A percentile compares a stretch with the other conserved stretches of the same genome.
Conservation (phyloP, 2,888 invertebrate species). For the Drosophila differens region DNA sequence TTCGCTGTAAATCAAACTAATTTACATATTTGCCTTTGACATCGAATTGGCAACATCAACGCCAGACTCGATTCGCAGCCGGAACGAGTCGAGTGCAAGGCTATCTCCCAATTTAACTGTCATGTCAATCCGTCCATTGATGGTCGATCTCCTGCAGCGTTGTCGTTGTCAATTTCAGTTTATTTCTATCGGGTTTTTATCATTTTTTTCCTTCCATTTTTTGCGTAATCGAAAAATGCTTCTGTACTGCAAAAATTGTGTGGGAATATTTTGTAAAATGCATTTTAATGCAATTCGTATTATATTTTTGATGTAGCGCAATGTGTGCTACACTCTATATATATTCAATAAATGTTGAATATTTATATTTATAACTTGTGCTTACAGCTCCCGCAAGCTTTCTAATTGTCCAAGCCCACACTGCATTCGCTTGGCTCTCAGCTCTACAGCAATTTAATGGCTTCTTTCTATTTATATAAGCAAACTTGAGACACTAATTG, state of each 20-base stretch:
- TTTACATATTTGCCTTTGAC: slow-evolving; percentile 64
- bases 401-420: neutral
- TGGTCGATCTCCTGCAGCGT: slow-evolving; percentile 7
- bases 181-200: neutral
- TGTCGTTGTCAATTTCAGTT: slow-evolving; percentile 21
- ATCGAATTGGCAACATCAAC: slow-evolving; percentile 1
- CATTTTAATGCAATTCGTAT: neutral
- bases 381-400: neutral
- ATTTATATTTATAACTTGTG: too few relatives aligned
- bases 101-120: slow-evolving; percentile 74
- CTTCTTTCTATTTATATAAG: slow-evolving; percentile 36
- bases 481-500: slow-evolving; percentile 5
- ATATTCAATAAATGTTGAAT: too few relatives aligned
- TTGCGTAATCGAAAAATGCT: neutral
- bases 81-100: slow-evolving; percentile 1
- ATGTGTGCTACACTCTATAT: neutral
- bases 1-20: slow-evolving; percentile 54
- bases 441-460: slow-evolving; percentile 19
- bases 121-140: slow-evolving; percentile 64
- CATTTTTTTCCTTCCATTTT: neutral
- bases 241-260: neutral
- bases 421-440: neutral
- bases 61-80: neutral
- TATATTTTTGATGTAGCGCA: neutral
- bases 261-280: neutral